Percentiles rank a stretch among this genome's conserved stretches.
These are phyloP conservation scores for Aulostomus chinensis DNA, from an alignment of 2,797 vertebrate species.

Conservation along the genomic window DNA sequence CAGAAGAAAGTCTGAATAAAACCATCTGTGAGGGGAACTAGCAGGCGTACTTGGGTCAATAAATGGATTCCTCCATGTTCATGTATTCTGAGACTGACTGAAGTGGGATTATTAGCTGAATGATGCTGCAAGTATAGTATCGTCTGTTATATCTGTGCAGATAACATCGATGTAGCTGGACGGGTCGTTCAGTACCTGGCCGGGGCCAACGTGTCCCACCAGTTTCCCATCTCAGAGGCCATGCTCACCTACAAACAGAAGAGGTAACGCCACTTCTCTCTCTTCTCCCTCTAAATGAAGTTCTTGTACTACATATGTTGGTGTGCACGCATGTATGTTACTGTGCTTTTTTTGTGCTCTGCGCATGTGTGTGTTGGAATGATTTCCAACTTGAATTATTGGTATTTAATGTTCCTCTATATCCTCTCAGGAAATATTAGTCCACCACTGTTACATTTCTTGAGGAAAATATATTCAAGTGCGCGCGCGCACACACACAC, in stretches of 20 bases:
- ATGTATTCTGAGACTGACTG: no score
- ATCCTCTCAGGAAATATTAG: not conserved
- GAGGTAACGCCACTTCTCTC: conserved; percentile 67
- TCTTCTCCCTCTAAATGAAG: not conserved
- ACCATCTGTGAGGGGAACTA: no score
- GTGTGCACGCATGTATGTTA: conserved; percentile 28
- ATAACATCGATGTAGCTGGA: conserved; percentile 82
- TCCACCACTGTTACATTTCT: conserved; percentile 11
- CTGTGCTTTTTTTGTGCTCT: conserved; percentile 15
- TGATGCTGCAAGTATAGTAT: no score
- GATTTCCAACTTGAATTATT: conserved; percentile 2
- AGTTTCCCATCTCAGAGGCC: conserved; percentile 86
- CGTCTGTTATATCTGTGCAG: conserved; percentile 54
- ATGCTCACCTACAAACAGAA: conserved; percentile 90
- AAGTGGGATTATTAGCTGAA: no score
- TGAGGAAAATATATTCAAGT: conserved; percentile 10
- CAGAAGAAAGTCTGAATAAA: no score
- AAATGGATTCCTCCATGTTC: no score
- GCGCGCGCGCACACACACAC: conserved; percentile 27
- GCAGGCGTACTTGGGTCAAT: no score
- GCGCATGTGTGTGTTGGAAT: conserved; percentile 30
- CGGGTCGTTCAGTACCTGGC: conserved; percentile 82
- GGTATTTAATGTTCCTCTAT: conserved; percentile 8
- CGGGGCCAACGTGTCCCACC: conserved; percentile 82
- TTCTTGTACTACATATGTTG: conserved; percentile 12